Base-by-base conservation (phyloP, 2,113 vertebrate genomes). In the Notarius quadriscutis region DNA sequence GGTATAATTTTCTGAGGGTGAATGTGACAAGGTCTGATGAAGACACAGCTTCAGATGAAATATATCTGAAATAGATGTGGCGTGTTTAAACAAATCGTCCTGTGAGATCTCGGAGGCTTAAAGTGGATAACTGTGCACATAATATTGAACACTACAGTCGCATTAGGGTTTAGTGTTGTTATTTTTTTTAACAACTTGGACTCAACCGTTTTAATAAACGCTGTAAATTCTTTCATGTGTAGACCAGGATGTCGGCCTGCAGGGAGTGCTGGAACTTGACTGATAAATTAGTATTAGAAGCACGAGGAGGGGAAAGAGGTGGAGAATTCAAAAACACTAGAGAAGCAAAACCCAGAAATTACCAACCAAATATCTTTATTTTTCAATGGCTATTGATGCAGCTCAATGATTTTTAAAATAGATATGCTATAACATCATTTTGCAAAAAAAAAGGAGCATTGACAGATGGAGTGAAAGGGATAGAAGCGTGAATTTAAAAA, bases 121-220 rank as follows among this genome's bases (percentile, higher is more conserved):
- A 53, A 83, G 62, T 67, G 60, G 81, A 83, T 83, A 83, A 83
- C 20, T 48, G 81, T 51, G 41, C 81, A 67, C 60, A 83, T 50
- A 17, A 65, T 67, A 83, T 83, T 18, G 50, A 63, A 62, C 58
- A 82, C 60, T 48, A n/a, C 58, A 53, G 9, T 53, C 51, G 55
- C 1, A 50, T 65, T 65, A 65, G 60, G 51, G 25, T 80, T 80
- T 80, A 80, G 27, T 80, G 78, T 58, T 30, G 41, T 30, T 34
- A 27, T 57, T 30, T 51, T 51, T 12, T 62, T 63, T 63, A 65
- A n/a, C 34, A 25, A 2, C 30, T 5, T 25, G 30, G 58, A 20
- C 6, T 8, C 27, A 48, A 67, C 60, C 27, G 81, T 83, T 82
- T 65, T 83, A 67, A 83, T 65, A 83, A 83, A 83, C 7, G 62